Evolutionary conservation across 1,140 invertebrate species (phyloP), one percentile per base, ranked within the genome.

Genomic region (Musca vetustissima): DNA sequence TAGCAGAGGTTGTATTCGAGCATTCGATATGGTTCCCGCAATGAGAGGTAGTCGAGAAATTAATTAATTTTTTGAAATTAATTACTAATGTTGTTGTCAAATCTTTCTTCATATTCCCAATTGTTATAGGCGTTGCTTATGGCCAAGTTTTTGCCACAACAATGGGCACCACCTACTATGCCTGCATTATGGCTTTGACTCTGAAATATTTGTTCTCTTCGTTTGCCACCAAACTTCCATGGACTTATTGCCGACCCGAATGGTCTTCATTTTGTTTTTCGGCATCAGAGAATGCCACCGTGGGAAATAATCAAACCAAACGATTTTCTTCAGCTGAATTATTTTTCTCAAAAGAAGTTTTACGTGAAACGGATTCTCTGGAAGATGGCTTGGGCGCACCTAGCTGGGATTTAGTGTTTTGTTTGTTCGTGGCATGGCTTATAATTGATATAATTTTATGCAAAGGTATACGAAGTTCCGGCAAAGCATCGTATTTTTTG

Each of bases 81-180:
- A n/a, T n/a, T n/a, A n/a, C n/a, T n/a, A n/a, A n/a, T n/a, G n/a
- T n/a, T n/a, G n/a, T n/a, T n/a, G n/a, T n/a, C n/a, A n/a, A n/a
- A n/a, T n/a, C n/a, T n/a, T n/a, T n/a, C n/a, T n/a, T n/a, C n/a
- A n/a, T n/a, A n/a, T n/a, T n/a, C n/a, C n/a, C n/a, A n/a, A n/a
- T 50, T 6, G n/a, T 59, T 59, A 1, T 75, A 93, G 92, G 92
- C 66, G 87, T 93, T 68, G 92, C 92, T 19, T 88, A 88, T 82
- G 90, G 89, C 9, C 92, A 93, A 85, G 85, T 91, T 71, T 88
- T 91, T 68, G 88, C 89, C 3, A 88, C 88, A 67, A 85, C 89
- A 1, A 87, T 88, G 68, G 86, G 93, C 25, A 83, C 76, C 50
- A 87, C 87, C 17, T 93, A 93, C 78, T 93, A 93, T 80, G 91